A percentile compares a stretch with the other conserved stretches of the same genome.
These are phyloP conservation scores for Odontomachus brunneus DNA, from an alignment of 1,140 invertebrate genomes.

Conservation along the genomic window DNA sequence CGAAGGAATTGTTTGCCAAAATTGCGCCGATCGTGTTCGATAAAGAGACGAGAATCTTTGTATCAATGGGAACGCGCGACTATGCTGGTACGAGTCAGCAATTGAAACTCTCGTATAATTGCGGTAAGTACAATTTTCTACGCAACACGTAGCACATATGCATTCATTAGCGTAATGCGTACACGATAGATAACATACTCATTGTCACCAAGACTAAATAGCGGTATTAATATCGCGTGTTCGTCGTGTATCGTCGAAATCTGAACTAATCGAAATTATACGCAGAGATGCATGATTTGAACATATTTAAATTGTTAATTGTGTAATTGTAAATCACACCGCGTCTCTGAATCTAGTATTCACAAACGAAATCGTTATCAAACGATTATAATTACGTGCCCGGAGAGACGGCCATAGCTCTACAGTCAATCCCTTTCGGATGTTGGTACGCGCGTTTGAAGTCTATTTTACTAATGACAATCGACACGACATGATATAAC, in stretches of 20 bases:
- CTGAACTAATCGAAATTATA: slow-evolving; percentile 5
- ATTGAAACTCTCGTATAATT: slow-evolving; percentile 1
- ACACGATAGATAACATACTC: neutral
- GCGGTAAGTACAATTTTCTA: slow-evolving; percentile 9
- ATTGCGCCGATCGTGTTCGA: neutral
- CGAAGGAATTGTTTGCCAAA: neutral
- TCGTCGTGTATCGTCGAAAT: neutral
- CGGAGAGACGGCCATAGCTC: neutral
- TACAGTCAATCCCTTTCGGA: neutral
- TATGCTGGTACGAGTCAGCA: neutral
- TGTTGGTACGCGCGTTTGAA: neutral
- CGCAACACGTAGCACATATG: neutral
- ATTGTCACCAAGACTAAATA: neutral
- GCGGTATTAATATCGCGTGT: neutral
- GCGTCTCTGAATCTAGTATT: neutral
- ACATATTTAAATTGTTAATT: slow-evolving; percentile 12
- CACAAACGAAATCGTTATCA: neutral
- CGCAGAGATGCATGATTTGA: neutral
- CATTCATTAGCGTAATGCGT: slow-evolving; percentile 3
- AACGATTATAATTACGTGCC: neutral
- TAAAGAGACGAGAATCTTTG: neutral
- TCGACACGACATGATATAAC: neutral
- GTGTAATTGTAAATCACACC: neutral
- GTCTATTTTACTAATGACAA: neutral
- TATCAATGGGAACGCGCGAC: neutral